Percentiles rank a stretch among this genome's conserved stretches.
Conservation (phyloP, 2,888 invertebrate genomes). For the Notodonta dromedarius region DNA sequence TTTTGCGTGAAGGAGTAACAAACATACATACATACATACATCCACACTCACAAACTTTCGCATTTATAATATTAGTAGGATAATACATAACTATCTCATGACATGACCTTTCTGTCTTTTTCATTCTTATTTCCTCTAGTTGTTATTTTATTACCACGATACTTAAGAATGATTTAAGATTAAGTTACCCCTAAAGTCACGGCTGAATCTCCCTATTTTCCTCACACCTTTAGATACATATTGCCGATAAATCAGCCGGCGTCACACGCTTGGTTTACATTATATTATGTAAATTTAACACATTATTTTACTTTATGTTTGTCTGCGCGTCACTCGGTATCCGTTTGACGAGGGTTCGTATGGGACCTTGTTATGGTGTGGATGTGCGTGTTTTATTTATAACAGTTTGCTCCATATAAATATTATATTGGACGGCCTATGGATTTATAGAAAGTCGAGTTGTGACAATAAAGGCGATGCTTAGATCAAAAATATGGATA, state of each 20-base stretch:
- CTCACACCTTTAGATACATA: constrained; percentile 22
- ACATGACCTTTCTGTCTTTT: no score
- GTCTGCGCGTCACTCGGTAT: constrained; percentile 58
- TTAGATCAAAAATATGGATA: constrained; percentile 5
- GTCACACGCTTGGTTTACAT: constrained; percentile 29
- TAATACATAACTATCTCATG: no score
- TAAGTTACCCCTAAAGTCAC: not conserved
- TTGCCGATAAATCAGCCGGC: constrained; percentile 38
- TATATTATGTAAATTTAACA: constrained; percentile 55
- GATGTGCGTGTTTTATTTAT: constrained; percentile 45
- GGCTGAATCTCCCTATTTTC: not conserved
- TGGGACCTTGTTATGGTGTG: constrained; percentile 39
- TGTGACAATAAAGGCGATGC: not conserved
- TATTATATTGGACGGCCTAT: constrained; percentile 2
- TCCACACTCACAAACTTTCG: no score
- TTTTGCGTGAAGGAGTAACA: no score
- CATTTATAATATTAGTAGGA: no score
- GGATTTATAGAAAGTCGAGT: constrained; percentile 1
- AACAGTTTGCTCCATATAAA: constrained; percentile 11
- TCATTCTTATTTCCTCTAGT: no score
- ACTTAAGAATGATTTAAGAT: no score
- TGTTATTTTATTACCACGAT: no score
- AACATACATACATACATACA: no score
- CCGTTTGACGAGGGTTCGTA: constrained; percentile 63
- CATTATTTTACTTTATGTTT: constrained; percentile 54